Percentiles rank a stretch among this genome's conserved stretches.
Conservation (phyloP, 2,797 vertebrate species). For the Microhierax caerulescens region DNA sequence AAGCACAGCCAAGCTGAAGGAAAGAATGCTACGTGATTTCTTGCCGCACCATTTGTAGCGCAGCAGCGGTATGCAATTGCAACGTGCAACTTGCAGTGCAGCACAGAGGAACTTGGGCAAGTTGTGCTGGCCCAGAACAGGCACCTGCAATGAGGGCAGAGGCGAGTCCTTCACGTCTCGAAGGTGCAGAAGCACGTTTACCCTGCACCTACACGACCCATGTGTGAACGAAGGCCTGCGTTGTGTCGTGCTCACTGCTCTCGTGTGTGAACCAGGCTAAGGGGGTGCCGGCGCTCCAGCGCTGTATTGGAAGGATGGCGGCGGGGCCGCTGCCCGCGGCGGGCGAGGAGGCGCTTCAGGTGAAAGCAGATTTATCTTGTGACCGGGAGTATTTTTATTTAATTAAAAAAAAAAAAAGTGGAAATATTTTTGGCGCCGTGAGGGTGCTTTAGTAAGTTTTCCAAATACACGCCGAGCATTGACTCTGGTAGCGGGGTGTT, state of each 20-base stretch:
- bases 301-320: too few species aligned
- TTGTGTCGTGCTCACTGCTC: rapidly evolving
- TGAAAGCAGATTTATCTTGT: too few species aligned
- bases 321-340: too few species aligned
- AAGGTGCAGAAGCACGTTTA: neutral
- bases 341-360: too few species aligned
- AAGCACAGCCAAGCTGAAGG: neutral
- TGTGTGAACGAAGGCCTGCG: neutral
- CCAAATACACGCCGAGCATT: neutral
- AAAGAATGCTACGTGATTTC: neutral
- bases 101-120: neutral
- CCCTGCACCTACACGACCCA: neutral
- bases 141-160: neutral
- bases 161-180: neutral
- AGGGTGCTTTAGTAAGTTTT: neutral
- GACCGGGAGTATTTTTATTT: too few species aligned
- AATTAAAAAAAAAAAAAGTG: neutral
- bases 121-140: neutral
- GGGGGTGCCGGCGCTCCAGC: neutral
- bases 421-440: neutral
- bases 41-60: neutral
- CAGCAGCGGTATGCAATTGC: neutral
- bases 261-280: neutral
- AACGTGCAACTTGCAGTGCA: neutral
- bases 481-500: neutral